Evolutionary conservation across 2,113 vertebrate genomes (phyloP).

Genomic region (Perca flavescens): DNA sequence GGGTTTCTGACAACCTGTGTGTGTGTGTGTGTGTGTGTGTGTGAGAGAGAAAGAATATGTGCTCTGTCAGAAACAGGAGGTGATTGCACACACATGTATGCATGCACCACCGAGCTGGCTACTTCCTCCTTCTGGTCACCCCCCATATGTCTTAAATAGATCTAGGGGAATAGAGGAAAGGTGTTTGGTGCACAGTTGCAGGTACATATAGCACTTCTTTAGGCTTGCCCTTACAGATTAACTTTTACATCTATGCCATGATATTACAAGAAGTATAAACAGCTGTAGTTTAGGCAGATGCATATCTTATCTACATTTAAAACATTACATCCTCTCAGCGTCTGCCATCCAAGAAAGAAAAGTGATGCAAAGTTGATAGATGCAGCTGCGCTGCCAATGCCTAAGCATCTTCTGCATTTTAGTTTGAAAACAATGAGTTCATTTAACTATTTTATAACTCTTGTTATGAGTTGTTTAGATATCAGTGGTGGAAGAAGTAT

Average conservation of each 20-base stretch:
- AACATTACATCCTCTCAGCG: too few species aligned
- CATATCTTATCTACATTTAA: too few species aligned
- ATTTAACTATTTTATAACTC: background rate
- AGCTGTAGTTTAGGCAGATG: background rate
- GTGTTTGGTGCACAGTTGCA: background rate
- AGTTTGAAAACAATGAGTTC: background rate
- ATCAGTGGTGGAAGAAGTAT: too few species aligned
- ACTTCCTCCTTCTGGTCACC: constrained; percentile 62
- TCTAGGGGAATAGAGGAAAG: background rate
- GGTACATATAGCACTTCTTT: background rate
- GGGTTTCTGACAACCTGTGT: too few species aligned
- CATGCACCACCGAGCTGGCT: constrained; percentile 27
- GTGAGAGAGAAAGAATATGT: too few species aligned
- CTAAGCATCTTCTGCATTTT: background rate
- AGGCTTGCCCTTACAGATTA: background rate
- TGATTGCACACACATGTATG: constrained; percentile 11
- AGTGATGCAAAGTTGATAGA: background rate
- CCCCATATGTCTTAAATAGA: rapidly evolving
- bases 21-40: background rate
- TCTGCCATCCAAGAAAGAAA: background rate
- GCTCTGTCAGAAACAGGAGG: constrained; percentile 39
- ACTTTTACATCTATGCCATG: background rate
- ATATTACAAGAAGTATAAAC: background rate
- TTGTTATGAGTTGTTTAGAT: too few species aligned
- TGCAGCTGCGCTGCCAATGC: background rate